Evolutionary conservation across 2,888 invertebrate species (phyloP), one percentile per base, ranked within the genome.

Genomic region (Trisateles emortualis): DNA sequence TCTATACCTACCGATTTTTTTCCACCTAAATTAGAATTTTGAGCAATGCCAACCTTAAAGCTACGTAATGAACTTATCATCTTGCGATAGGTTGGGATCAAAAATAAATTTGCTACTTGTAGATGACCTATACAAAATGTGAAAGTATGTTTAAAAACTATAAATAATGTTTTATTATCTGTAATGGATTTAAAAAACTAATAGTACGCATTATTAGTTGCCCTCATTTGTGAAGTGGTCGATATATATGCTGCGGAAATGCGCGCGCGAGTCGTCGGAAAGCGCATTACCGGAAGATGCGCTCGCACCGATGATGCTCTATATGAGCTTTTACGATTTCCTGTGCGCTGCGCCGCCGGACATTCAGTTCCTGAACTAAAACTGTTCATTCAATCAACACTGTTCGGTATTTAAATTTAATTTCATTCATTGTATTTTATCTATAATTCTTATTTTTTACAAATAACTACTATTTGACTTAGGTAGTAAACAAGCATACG

Each of bases 301-400:
- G 83, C 83, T 67, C 75, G 81, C 81, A 78, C 72, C 79, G 70
- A 62, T 75, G 78, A 71, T 78, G 84, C 82, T 89, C 86, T 86
- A 86, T 84, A 87, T 89, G 89, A 83, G 87, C 87, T 86, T 90
- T 92, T 90, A 92, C 85, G 87, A 89, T 88, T 91, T 92, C 92
- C 92, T 88, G 88, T 80, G 79, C 79, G 85, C 75, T 77, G 68
- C 66, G 71, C 38, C 65, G 72, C 75, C 78, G 80, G 79, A 75
- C 77, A 78, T 69, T 69, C 67, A 59, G 69, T 73, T 72, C 67
- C 64, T 62, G 47, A 64, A 70, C 78, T 79, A 75, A 78, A 79
- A 74, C 76, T 62, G 78, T 71, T 72, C 76, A 71, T 73, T 79
- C 76, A 72, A 75, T 74, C 78, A 69, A 58, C 70, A 61, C 68